Evolutionary conservation across 2,113 vertebrate genomes (phyloP).

Genomic region (Mustela nigripes): DNA sequence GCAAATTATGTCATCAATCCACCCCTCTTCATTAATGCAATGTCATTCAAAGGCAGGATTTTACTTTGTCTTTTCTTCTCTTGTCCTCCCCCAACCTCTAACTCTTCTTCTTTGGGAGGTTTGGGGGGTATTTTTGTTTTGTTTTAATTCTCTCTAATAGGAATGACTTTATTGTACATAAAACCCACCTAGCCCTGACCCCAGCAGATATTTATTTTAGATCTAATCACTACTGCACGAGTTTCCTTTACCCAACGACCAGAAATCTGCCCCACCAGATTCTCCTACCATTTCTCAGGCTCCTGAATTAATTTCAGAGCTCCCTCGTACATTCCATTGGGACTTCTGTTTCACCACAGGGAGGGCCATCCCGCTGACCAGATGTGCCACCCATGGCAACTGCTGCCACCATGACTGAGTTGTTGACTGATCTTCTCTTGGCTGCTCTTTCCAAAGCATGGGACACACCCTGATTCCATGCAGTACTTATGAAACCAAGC

Average conservation of each 20-base stretch:
- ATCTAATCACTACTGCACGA: not conserved
- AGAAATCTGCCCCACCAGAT: not conserved
- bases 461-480: not conserved
- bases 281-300: not conserved
- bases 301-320: not conserved
- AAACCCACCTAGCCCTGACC: not conserved
- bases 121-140: not conserved
- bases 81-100: not conserved
- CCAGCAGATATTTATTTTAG: not conserved
- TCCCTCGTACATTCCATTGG: not conserved
- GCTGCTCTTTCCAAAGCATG: not conserved
- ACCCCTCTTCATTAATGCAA: not conserved
- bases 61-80: not conserved
- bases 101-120: not conserved
- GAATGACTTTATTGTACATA: not conserved
- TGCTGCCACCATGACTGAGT: not conserved
- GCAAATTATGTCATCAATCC: not conserved
- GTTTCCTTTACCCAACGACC: not conserved
- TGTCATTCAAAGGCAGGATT: not conserved
- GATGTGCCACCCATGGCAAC: not conserved
- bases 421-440: not conserved
- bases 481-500: not conserved
- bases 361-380: not conserved
- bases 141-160: constrained; percentile 1
- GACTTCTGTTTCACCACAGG: not conserved